Conservation (phyloP, 1,140 invertebrate genomes). For the Euglossa dilemma region DNA sequence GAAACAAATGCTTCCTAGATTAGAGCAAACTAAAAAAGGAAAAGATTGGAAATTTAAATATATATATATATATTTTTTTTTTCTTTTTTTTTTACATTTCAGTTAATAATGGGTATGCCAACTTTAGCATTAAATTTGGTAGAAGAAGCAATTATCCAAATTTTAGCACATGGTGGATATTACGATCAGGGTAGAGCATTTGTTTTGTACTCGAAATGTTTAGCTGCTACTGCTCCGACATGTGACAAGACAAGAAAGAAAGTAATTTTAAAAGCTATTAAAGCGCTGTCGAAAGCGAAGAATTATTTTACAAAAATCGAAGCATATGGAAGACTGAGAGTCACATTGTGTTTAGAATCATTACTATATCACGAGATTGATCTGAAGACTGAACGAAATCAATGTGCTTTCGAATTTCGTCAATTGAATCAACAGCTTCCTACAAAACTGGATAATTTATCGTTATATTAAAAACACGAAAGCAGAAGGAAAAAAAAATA, state of each 20-base stretch:
- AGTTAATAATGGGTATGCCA: constrained; percentile 89
- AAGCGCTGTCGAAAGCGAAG: constrained; percentile 86
- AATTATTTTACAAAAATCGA: constrained; percentile 88
- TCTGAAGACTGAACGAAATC: constrained; percentile 86
- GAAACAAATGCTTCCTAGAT: too few relatives aligned
- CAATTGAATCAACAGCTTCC: constrained; percentile 87
- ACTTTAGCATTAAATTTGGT: constrained; percentile 88
- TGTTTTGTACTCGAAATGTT: constrained; percentile 86
- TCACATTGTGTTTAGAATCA: constrained; percentile 86
- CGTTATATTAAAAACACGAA: constrained; percentile 66
- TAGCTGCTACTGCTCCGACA: constrained; percentile 85
- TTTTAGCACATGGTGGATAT: constrained; percentile 91
- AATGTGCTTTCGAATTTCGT: constrained; percentile 88
- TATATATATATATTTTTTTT: constrained; percentile 10
- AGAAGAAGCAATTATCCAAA: constrained; percentile 86
- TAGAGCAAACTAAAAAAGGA: too few relatives aligned
- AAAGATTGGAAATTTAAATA: too few relatives aligned
- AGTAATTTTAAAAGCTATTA: constrained; percentile 85
- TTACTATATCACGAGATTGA: constrained; percentile 86
- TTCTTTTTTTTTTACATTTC: constrained; percentile 51
- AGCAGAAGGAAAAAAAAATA: not conserved
- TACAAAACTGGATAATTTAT: constrained; percentile 73
- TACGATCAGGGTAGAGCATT: constrained; percentile 89
- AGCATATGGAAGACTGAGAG: constrained; percentile 88
- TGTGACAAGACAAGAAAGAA: constrained; percentile 79